Conservation (phyloP, 2,113 vertebrate genomes). For the Pantherophis guttatus region DNA sequence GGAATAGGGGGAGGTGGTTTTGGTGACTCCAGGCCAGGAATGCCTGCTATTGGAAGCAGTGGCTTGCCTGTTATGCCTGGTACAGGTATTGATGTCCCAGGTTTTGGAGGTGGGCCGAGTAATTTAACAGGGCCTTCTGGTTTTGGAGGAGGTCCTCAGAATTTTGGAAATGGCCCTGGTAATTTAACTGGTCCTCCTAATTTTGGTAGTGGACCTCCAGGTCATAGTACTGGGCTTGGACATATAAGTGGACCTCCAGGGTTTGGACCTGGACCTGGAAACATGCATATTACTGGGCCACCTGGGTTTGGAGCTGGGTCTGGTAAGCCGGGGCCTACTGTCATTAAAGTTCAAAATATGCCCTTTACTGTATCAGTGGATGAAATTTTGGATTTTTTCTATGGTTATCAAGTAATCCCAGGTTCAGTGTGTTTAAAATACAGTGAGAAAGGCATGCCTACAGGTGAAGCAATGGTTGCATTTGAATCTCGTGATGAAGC, state of each 20-base stretch:
- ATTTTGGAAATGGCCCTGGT: constrained; percentile 85
- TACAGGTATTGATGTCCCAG: constrained; percentile 83
- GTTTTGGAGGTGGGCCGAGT: constrained; percentile 80
- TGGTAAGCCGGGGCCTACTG: constrained; percentile 85
- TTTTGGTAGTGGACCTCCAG: constrained; percentile 81
- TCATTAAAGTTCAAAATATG: constrained; percentile 98
- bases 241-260: constrained; percentile 75
- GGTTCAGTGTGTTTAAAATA: constrained; percentile 96
- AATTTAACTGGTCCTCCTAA: constrained; percentile 75
- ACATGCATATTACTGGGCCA: constrained; percentile 77
- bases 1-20: constrained; percentile 83
- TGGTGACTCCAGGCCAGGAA: constrained; percentile 80
- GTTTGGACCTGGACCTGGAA: constrained; percentile 77
- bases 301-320: constrained; percentile 79
- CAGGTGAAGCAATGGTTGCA: constrained; percentile 97
- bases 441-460: constrained; percentile 96
- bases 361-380: constrained; percentile 96
- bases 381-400: constrained; percentile 99
- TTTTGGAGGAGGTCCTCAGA: constrained; percentile 81
- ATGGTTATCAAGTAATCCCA: constrained; percentile 95
- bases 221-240: constrained; percentile 74
- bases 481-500: constrained; percentile 96
- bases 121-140: constrained; percentile 75
- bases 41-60: constrained; percentile 77
- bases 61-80: constrained; percentile 85